A percentile compares a stretch with the other conserved stretches of the same genome.
Evolutionary conservation across 2,888 invertebrate genomes (phyloP).

Genomic region (Euclidia mi): DNA sequence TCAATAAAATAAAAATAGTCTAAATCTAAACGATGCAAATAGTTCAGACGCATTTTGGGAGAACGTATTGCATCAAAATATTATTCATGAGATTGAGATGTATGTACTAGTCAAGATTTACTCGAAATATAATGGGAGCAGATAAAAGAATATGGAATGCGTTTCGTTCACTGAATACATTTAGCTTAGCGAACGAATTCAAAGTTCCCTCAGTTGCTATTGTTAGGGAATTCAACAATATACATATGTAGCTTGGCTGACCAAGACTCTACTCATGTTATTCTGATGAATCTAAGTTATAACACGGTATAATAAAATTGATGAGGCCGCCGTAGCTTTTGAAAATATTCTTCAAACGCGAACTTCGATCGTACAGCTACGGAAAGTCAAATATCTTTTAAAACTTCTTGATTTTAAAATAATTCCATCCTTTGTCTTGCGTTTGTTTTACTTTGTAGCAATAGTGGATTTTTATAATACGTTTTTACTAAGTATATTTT

Average conservation of each 20-base stretch:
- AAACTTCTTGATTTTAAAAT: slow-evolving; percentile 11
- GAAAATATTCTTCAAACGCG: slow-evolving; percentile 29
- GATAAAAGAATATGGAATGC: slow-evolving; percentile 47
- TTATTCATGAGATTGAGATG: slow-evolving; percentile 30
- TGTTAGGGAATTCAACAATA: slow-evolving; percentile 48
- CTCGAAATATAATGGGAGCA: slow-evolving; percentile 37
- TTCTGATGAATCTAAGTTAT: slow-evolving; percentile 56
- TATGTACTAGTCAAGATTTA: slow-evolving; percentile 29
- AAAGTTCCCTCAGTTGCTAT: slow-evolving; percentile 42
- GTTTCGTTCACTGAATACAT: slow-evolving; percentile 48
- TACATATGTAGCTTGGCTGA: slow-evolving; percentile 32
- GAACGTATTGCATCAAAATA: slow-evolving; percentile 11
- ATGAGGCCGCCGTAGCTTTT: slow-evolving; percentile 33
- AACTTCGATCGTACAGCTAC: neutral
- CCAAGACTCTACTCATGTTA: slow-evolving; percentile 53
- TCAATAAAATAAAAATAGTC: too few relatives aligned
- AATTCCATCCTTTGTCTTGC: neutral
- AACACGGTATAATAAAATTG: slow-evolving; percentile 48
- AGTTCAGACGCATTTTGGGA: neutral
- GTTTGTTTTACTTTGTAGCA: neutral
- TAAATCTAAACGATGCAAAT: neutral
- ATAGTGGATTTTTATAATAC: too few relatives aligned
- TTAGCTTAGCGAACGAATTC: slow-evolving; percentile 49
- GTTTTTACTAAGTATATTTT: too few relatives aligned
- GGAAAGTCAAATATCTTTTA: slow-evolving; percentile 12